Percentiles rank a stretch among this genome's conserved stretches.
Conservation (phyloP, 2,797 vertebrate genomes). For the Chelidonichthys spinosus region DNA sequence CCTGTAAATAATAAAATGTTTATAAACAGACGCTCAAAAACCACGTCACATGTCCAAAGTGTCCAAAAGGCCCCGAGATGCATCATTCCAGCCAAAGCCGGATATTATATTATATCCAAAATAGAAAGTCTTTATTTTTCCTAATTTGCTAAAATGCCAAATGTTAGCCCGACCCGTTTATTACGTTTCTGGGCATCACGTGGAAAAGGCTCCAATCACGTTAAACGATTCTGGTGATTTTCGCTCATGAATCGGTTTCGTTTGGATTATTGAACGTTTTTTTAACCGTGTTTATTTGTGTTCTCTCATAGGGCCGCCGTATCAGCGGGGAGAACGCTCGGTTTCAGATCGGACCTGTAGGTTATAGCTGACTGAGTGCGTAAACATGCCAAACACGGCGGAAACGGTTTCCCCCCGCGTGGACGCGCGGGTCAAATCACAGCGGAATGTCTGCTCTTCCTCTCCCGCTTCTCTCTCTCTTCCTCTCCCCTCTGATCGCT, state of each 20-base stretch:
- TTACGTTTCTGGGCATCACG: neutral
- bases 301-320: too few species aligned
- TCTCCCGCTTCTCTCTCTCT: constrained; percentile 24
- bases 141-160: too few species aligned
- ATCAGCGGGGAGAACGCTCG: too few species aligned
- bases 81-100: neutral
- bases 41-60: neutral
- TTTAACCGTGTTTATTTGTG: too few species aligned
- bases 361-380: neutral
- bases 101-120: neutral
- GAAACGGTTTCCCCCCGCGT: constrained; percentile 29
- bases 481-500: constrained; percentile 66
- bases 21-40: too few species aligned
- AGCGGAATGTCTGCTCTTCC: constrained; percentile 47
- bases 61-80: neutral
- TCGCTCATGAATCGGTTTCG: neutral
- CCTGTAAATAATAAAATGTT: neutral
- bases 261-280: neutral
- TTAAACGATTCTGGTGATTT: neutral
- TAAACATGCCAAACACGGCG: constrained; percentile 17
- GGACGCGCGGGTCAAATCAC: constrained; percentile 58
- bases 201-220: neutral
- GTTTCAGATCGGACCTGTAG: neutral
- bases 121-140: neutral
- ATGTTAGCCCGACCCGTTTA: too few species aligned